These are phyloP conservation scores for Dufourea novaeangliae DNA, from an alignment of 1,140 invertebrate species.

Conservation along the genomic window DNA sequence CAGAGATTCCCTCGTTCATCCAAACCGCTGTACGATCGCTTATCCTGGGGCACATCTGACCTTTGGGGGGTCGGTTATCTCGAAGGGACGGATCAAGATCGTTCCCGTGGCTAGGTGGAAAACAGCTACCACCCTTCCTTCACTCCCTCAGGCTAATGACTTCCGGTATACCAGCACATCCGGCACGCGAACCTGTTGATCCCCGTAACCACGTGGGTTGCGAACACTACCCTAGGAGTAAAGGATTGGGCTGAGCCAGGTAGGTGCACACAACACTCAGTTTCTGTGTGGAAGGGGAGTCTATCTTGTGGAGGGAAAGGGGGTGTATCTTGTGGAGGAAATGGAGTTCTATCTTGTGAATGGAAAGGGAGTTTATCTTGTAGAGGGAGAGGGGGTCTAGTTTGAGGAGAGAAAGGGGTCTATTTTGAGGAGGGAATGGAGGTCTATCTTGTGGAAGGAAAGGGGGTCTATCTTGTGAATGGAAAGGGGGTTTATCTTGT, in stretches of 20 bases:
- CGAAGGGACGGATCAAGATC: conserved; percentile 26
- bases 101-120: conserved; percentile 16
- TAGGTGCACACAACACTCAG: conserved; percentile 12
- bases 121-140: conserved; percentile 33
- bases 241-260: not conserved
- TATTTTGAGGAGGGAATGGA: too few relatives aligned
- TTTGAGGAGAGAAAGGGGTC: too few relatives aligned
- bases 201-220: conserved; percentile 3
- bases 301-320: too few relatives aligned
- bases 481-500: too few relatives aligned
- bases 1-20: not conserved
- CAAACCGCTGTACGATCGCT: not conserved
- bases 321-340: too few relatives aligned
- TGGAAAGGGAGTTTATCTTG: too few relatives aligned
- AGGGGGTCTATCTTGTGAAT: too few relatives aligned
- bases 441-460: too few relatives aligned
- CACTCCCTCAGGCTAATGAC: conserved; percentile 72
- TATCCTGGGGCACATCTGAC: not conserved
- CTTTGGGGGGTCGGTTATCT: conserved; percentile 7
- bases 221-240: conserved; percentile 30
- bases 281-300: too few relatives aligned
- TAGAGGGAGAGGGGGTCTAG: too few relatives aligned
- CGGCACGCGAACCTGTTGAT: conserved; percentile 80
- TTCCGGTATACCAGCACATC: conserved; percentile 72
- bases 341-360: too few relatives aligned